A percentile compares a stretch with the other conserved stretches of the same genome.
Conservation (phyloP, 2,113 vertebrate species). For the Semnornis frantzii region DNA sequence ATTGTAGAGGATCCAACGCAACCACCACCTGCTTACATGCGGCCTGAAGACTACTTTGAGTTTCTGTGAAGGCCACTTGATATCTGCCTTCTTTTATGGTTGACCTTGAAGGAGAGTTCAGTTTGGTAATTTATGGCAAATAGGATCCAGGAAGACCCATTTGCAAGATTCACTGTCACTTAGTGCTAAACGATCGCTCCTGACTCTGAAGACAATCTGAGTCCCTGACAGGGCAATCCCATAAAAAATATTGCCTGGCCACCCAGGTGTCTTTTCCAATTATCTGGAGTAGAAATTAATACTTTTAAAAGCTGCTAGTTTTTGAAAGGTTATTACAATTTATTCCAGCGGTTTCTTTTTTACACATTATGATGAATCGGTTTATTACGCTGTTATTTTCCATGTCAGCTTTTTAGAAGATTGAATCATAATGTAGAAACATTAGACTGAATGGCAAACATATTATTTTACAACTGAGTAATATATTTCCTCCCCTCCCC, state of each 20-base stretch:
- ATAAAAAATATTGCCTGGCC: conserved; percentile 86
- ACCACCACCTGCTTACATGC: conserved; percentile 46
- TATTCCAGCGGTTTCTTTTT: conserved; percentile 80
- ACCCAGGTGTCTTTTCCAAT: conserved; percentile 89
- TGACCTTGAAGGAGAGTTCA: conserved; percentile 86
- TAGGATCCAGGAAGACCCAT: conserved; percentile 85
- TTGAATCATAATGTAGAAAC: conserved; percentile 78
- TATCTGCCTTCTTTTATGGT: conserved; percentile 76
- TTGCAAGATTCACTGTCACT: conserved; percentile 92
- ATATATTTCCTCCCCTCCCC: conserved; percentile 63
- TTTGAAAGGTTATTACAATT: conserved; percentile 90
- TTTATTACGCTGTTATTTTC: conserved; percentile 83
- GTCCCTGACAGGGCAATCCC: conserved; percentile 85
- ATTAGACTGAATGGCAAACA: conserved; percentile 78
- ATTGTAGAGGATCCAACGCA: conserved; percentile 69
- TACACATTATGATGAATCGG: conserved; percentile 83
- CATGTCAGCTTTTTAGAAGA: conserved; percentile 81
- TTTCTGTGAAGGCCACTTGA: conserved; percentile 67
- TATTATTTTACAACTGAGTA: conserved; percentile 75
- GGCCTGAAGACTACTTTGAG: conserved; percentile 36
- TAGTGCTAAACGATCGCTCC: conserved; percentile 82
- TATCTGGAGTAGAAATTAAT: conserved; percentile 92
- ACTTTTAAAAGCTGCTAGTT: conserved; percentile 90
- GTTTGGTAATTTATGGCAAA: conserved; percentile 87
- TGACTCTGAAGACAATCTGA: conserved; percentile 87